Percentiles rank a stretch among this genome's conserved stretches.
Conservation (phyloP, 2,888 invertebrate species). For the Drosophila conformis region DNA sequence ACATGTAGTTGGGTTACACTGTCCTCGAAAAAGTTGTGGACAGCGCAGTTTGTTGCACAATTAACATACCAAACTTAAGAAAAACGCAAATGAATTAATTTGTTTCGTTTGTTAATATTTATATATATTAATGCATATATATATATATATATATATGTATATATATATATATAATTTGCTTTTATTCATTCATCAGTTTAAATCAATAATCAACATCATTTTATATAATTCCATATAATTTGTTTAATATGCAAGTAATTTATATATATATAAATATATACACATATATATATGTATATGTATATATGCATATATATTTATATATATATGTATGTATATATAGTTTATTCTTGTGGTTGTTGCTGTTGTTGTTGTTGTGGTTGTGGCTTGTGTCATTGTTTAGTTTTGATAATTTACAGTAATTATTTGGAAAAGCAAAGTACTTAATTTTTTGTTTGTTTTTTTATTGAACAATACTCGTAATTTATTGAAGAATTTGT, state of each 20-base stretch:
- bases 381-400: conserved; percentile 47
- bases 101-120: conserved; percentile 59
- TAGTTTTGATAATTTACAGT: conserved; percentile 68
- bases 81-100: conserved; percentile 57
- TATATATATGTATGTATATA: conserved; percentile 52
- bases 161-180: conserved; percentile 47
- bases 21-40: conserved; percentile 18
- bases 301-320: conserved; percentile 37
- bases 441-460: conserved; percentile 47
- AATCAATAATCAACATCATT: conserved; percentile 81
- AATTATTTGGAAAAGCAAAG: conserved; percentile 73
- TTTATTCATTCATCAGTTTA: conserved; percentile 71
- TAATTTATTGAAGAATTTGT: conserved; percentile 54
- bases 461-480: conserved; percentile 66
- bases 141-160: conserved; percentile 46
- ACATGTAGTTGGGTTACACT: conserved; percentile 53
- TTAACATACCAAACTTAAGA: conserved; percentile 56
- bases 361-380: conserved; percentile 55
- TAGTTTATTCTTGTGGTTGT: conserved; percentile 59
- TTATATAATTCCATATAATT: conserved; percentile 78
- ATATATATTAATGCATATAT: conserved; percentile 57
- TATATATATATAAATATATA: conserved; percentile 61
- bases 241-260: conserved; percentile 76
- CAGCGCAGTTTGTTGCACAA: conserved; percentile 48
- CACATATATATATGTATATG: conserved; percentile 46